These are phyloP conservation scores for Hippocampus abdominalis DNA, from an alignment of 2,113 vertebrate genomes.

Conservation along the genomic window DNA sequence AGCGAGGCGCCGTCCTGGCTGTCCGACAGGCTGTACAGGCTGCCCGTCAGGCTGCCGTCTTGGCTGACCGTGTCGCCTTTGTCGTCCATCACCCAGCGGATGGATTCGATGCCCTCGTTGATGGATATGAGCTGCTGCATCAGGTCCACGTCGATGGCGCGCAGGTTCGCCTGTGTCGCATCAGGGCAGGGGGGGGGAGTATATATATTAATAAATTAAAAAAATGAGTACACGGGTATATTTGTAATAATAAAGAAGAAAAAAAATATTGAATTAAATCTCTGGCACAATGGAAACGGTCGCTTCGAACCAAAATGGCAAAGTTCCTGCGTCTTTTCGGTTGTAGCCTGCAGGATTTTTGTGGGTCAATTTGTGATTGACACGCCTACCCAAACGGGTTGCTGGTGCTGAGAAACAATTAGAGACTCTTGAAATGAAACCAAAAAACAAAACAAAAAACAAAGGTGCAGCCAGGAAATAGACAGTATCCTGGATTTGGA, in stretches of 20 bases:
- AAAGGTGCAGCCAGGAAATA: not conserved
- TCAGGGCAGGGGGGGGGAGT: not conserved
- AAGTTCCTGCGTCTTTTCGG: too few species aligned
- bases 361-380: too few species aligned
- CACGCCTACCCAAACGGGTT: too few species aligned
- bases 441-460: not conserved
- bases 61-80: conserved; percentile 81
- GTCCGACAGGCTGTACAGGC: conserved; percentile 88
- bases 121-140: conserved; percentile 94
- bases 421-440: not conserved
- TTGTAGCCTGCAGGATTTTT: too few species aligned
- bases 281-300: too few species aligned
- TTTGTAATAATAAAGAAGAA: too few species aligned
- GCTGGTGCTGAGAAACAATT: not conserved
- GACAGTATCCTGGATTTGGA: not conserved
- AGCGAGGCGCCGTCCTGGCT: conserved; percentile 82
- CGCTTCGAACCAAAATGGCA: not conserved
- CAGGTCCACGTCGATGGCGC: conserved; percentile 87
- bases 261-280: too few species aligned
- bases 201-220: too few species aligned
- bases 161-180: conserved; percentile 77
- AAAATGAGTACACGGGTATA: too few species aligned
- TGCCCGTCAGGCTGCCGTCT: conserved; percentile 88
- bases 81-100: conserved; percentile 94
- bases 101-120: conserved; percentile 94